Evolutionary conservation across 1,140 invertebrate genomes (phyloP).

Genomic region (Brachionus plicatilis): DNA sequence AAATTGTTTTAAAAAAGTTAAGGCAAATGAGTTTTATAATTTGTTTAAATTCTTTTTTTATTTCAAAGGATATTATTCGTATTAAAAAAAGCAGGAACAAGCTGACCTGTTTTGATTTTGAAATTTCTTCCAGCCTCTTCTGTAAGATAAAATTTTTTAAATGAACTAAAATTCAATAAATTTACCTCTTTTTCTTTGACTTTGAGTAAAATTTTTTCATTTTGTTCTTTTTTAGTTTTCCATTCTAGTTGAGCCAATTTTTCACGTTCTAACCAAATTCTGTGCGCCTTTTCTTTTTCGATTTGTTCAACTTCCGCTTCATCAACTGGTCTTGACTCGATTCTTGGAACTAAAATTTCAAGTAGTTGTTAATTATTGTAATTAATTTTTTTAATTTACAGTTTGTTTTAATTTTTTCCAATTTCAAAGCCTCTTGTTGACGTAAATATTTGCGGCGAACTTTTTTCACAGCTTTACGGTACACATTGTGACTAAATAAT

Average conservation of each 20-base stretch:
- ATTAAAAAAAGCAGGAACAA: not conserved
- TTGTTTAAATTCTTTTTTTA: not conserved
- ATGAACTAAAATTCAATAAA: not conserved
- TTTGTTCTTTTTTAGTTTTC: slow-evolving; percentile 49
- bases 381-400: not conserved
- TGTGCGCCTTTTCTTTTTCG: not conserved
- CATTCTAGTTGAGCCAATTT: slow-evolving; percentile 48
- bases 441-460: not conserved
- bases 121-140: not conserved
- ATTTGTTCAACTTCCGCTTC: not conserved
- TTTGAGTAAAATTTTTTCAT: slow-evolving; percentile 42
- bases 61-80: not conserved
- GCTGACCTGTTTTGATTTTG: slow-evolving; percentile 1
- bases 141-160: not conserved
- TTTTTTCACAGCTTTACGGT: not conserved
- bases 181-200: slow-evolving; percentile 18
- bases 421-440: not conserved
- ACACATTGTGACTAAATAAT: slow-evolving; percentile 2
- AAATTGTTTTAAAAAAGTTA: not conserved
- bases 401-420: not conserved
- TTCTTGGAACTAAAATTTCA: not conserved
- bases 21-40: not conserved
- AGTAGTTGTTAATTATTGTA: not conserved
- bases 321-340: not conserved
- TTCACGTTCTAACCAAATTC: slow-evolving; percentile 34